These are phyloP conservation scores for Parazoanthus darwini DNA, from an alignment of 92 coral and sea anemone genomes.

Conservation along the genomic window DNA sequence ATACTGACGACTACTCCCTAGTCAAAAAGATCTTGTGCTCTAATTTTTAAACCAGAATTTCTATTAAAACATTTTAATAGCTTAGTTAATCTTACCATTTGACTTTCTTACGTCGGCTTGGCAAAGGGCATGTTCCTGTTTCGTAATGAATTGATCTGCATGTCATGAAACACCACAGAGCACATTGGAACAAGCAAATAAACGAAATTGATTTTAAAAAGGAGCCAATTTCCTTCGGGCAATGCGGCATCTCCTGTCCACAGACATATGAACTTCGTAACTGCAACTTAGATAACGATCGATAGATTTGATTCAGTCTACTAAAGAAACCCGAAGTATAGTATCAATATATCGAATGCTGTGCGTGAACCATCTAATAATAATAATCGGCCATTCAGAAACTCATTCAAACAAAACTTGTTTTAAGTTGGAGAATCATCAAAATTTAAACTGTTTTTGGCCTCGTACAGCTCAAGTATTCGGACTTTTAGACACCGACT, in stretches of 20 bases:
- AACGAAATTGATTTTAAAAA: background rate
- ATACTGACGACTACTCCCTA: background rate
- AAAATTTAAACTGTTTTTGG: background rate
- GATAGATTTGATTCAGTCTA: too few species aligned
- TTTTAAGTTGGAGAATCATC: background rate
- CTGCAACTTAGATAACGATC: background rate
- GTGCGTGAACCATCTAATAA: background rate
- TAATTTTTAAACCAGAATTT: too few species aligned
- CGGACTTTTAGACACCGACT: background rate
- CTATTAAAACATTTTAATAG: too few species aligned
- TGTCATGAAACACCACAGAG: background rate
- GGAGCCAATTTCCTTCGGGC: background rate
- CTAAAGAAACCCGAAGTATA: background rate
- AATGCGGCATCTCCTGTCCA: background rate
- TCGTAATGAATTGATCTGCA: background rate
- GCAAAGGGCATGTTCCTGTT: background rate
- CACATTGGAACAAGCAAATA: background rate
- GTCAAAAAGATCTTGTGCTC: too few species aligned
- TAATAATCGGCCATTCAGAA: background rate
- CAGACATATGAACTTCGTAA: background rate
- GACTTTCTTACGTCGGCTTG: background rate
- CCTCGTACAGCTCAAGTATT: background rate
- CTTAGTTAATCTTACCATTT: background rate
- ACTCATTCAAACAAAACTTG: background rate
- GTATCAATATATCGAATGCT: background rate